Conservation (phyloP, 2,797 vertebrate genomes). For the Microhierax caerulescens region DNA sequence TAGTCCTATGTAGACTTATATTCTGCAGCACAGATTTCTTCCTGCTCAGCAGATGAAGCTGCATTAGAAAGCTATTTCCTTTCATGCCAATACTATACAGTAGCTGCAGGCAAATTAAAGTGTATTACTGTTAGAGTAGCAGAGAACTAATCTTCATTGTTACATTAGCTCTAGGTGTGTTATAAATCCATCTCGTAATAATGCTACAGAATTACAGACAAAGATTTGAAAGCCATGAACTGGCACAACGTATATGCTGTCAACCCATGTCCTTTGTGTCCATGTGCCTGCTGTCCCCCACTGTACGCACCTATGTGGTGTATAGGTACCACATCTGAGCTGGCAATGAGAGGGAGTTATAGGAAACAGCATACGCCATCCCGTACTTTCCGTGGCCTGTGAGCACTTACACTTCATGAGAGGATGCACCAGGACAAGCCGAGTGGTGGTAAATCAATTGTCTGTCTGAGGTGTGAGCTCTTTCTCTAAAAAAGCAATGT, state of each 20-base stretch:
- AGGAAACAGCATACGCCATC: background rate
- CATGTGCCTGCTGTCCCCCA: background rate
- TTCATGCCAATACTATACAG: conserved; percentile 45
- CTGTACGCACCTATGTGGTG: rapidly evolving
- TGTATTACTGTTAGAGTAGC: conserved; percentile 57
- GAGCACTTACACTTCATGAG: background rate
- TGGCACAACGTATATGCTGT: background rate
- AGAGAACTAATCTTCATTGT: conserved; percentile 73
- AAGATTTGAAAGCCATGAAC: background rate
- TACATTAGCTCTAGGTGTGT: conserved; percentile 59
- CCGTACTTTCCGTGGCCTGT: background rate
- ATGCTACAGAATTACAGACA: background rate
- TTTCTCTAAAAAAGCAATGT: background rate
- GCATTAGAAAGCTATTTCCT: conserved; percentile 75
- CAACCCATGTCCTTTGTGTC: background rate
- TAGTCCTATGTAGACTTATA: conserved; percentile 45
- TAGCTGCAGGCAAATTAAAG: conserved; percentile 73
- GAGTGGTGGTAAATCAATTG: background rate
- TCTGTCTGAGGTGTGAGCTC: background rate
- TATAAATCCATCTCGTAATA: conserved; percentile 76
- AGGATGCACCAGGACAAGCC: background rate
- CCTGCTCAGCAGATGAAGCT: conserved; percentile 68
- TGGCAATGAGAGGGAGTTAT: background rate
- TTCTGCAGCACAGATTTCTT: conserved; percentile 71
- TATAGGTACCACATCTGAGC: background rate